Conservation (phyloP, 2,797 vertebrate genomes). For the Champsocephalus esox region DNA sequence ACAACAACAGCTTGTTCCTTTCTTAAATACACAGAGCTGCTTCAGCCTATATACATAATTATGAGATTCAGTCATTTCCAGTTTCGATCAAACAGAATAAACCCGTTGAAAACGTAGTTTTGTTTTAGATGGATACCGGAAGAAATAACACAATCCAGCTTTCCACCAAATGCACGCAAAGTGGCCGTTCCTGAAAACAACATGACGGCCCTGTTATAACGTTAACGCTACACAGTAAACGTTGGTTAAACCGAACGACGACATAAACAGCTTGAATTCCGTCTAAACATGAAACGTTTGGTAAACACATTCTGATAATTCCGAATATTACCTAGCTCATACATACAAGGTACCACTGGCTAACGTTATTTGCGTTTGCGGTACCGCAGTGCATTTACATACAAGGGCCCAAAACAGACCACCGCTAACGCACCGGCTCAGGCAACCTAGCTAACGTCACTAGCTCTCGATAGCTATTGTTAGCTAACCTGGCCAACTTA, state of each 20-base stretch:
- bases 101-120: background rate
- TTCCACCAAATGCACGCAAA: background rate
- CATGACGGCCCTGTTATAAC: background rate
- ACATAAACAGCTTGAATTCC: background rate
- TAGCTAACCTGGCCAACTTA: conserved; percentile 45
- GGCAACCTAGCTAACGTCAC: conserved; percentile 36
- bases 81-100: background rate
- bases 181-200: background rate
- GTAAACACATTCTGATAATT: background rate
- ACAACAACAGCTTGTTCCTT: background rate
- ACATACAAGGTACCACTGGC: background rate
- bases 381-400: conserved; percentile 28
- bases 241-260: background rate
- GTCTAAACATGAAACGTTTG: background rate
- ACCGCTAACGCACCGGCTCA: conserved; percentile 43
- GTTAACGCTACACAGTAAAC: background rate
- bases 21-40: background rate
- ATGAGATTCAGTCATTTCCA: background rate
- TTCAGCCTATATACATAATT: background rate
- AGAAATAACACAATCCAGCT: background rate
- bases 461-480: conserved; percentile 39
- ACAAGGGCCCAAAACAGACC: conserved; percentile 40
- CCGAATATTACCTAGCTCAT: no score
- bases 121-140: background rate
- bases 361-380: background rate